These are phyloP conservation scores for Chaunax sp. DNA, from an alignment of 2,797 vertebrate species.

Conservation along the genomic window DNA sequence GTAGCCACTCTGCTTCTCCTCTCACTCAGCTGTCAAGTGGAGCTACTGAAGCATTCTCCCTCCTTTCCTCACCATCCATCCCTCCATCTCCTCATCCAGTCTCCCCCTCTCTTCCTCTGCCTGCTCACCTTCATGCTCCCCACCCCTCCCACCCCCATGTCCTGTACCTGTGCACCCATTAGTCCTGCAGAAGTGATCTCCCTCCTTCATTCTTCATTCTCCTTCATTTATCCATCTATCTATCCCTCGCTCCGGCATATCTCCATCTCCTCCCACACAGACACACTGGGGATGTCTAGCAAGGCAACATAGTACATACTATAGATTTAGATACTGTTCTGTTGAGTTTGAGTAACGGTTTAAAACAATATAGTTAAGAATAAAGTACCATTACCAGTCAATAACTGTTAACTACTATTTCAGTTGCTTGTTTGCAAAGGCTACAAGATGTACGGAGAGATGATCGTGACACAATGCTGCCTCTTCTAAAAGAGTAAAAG, in stretches of 20 bases:
- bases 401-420: too few relatives aligned
- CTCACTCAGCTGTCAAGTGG: conserved; percentile 85
- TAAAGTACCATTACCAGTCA: too few relatives aligned
- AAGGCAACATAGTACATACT: too few relatives aligned
- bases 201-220: conserved; percentile 34
- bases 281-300: neutral
- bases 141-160: conserved; percentile 10
- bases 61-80: conserved; percentile 49
- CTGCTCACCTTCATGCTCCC: conserved; percentile 35
- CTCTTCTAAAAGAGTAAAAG: conserved; percentile 1
- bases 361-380: too few relatives aligned
- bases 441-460: too few relatives aligned
- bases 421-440: too few relatives aligned
- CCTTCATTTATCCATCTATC: conserved; percentile 47
- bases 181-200: conserved; percentile 44
- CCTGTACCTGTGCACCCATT: conserved; percentile 52
- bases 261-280: conserved; percentile 16
- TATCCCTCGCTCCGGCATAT: too few relatives aligned
- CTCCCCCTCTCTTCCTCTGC: conserved; percentile 22
- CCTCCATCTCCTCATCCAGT: conserved; percentile 47
- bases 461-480: neutral
- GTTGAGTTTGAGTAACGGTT: too few relatives aligned
- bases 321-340: too few relatives aligned
- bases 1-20: conserved; percentile 82
- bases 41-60: conserved; percentile 76